Conservation (phyloP, 2,113 vertebrate species). For the Proterorhinus semilunaris region DNA sequence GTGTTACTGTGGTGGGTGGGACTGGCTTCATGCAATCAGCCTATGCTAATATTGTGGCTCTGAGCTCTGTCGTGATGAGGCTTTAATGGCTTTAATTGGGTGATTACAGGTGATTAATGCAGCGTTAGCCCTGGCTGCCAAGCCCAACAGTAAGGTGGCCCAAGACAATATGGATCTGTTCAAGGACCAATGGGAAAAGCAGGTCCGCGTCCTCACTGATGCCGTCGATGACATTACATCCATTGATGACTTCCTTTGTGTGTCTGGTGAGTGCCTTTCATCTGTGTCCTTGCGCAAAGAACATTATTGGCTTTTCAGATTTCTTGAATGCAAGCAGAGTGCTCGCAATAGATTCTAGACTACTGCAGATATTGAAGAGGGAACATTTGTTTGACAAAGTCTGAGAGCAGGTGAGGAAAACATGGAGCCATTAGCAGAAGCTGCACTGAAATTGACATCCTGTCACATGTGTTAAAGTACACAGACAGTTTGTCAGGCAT, state of each 20-base stretch:
- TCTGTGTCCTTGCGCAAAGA: slow-evolving; percentile 3
- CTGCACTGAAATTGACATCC: slow-evolving; percentile 53
- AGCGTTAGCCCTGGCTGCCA: slow-evolving; percentile 94
- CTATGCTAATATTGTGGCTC: slow-evolving; percentile 53
- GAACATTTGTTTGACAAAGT: slow-evolving; percentile 9
- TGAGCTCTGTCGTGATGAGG: slow-evolving; percentile 50
- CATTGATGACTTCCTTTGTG: slow-evolving; percentile 97
- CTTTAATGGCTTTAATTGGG: slow-evolving; percentile 67
- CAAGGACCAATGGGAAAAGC: slow-evolving; percentile 98
- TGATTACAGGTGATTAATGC: slow-evolving; percentile 96
- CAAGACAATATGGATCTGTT: slow-evolving; percentile 99
- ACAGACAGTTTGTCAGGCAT: slow-evolving; percentile 50
- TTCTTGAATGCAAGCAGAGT: background rate
- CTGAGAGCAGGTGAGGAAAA: slow-evolving; percentile 40
- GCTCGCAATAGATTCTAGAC: background rate
- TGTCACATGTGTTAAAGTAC: slow-evolving; percentile 55
- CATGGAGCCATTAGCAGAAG: slow-evolving; percentile 38
- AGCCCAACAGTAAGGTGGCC: slow-evolving; percentile 97
- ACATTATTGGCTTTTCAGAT: background rate
- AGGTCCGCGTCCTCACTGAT: slow-evolving; percentile 94
- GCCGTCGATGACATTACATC: slow-evolving; percentile 99
- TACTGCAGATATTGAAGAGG: slow-evolving; percentile 11
- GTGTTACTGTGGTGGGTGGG: slow-evolving; percentile 15
- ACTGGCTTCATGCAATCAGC: slow-evolving; percentile 45
- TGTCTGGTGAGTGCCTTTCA: slow-evolving; percentile 83